Base-by-base conservation (phyloP, 2,113 vertebrate genomes). In the Datnioides undecimradiatus region DNA sequence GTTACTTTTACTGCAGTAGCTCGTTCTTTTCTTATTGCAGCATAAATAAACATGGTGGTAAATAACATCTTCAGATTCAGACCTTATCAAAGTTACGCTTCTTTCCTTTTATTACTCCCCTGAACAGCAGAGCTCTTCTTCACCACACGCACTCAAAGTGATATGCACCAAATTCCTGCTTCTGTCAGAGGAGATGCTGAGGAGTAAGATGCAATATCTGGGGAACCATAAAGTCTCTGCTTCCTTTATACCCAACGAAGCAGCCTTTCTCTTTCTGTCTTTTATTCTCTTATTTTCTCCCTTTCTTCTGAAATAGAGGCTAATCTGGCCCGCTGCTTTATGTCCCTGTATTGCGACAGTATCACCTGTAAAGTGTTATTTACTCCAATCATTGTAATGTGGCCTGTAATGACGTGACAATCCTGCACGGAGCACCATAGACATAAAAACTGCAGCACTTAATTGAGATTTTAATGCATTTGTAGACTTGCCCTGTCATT, bases 181-280 rank as follows among this genome's bases (percentile, higher is more conserved):
- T 60, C 51, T 86, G 86, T 79, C 76, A 80, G 62, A 78, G 9
- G 23, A 81, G 79, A 70, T 62, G 70, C 34, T 23, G 67, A 49
- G 48, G 41, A 54, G 41, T 17, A 58, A 69, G 57, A 45, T 85
- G 11, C 84, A 71, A 80, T 82, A 48, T 76, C 64, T 54, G 60
- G 63, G 70, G 68, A 83, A 72, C 27, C 82, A 33, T 66, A 43
- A 63, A 65, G 43, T 70, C 62, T 77, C 58, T 45, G 5, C 62
- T 54, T 64, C 33, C 59, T n/a, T 4, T 38, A 40, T 45, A 58
- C 11, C 31, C n/a, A 17, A 29, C 3, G 1, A 68, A 72, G 52
- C 34, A 57, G 48, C 33, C n/a, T 66, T 17, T 70, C 69, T 57
- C 19, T 59, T 40, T 51, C 43, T 69, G 25, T 33, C 59, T 31